phyloP scores from a whole-genome alignment of 2,888 invertebrate species.

The Ectobius pallidus region DNA sequence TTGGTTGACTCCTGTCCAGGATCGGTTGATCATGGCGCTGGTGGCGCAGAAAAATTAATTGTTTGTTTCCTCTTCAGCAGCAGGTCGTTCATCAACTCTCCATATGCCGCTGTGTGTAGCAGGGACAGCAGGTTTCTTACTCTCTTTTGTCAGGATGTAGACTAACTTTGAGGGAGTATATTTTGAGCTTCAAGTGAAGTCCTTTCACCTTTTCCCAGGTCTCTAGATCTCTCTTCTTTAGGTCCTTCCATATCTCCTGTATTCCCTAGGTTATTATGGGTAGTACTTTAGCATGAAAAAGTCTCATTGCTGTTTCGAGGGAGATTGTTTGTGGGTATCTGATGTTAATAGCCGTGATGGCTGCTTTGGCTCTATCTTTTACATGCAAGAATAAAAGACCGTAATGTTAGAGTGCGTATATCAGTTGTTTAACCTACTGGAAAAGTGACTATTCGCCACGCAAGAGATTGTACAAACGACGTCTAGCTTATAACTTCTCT shows the following conservation, averaged over 20 bases:
- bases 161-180: background rate
- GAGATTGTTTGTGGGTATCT: no score
- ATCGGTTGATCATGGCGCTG: background rate
- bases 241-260: background rate
- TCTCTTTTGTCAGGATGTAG: background rate
- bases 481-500: no score
- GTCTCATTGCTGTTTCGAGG: no score
- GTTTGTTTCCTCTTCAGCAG: background rate
- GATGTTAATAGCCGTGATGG: background rate
- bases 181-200: background rate
- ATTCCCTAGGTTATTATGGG: background rate
- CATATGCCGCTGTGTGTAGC: background rate
- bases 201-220: background rate
- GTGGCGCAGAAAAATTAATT: background rate
- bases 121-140: background rate
- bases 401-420: no score
- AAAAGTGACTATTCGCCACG: no score
- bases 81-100: background rate
- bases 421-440: no score
- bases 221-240: background rate
- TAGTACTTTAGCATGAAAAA: no score
- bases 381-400: no score
- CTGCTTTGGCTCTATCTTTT: background rate
- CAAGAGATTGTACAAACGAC: no score
- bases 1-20: background rate